Evolutionary conservation across 2,888 invertebrate genomes (phyloP).

Genomic region (Proisotoma minuta): DNA sequence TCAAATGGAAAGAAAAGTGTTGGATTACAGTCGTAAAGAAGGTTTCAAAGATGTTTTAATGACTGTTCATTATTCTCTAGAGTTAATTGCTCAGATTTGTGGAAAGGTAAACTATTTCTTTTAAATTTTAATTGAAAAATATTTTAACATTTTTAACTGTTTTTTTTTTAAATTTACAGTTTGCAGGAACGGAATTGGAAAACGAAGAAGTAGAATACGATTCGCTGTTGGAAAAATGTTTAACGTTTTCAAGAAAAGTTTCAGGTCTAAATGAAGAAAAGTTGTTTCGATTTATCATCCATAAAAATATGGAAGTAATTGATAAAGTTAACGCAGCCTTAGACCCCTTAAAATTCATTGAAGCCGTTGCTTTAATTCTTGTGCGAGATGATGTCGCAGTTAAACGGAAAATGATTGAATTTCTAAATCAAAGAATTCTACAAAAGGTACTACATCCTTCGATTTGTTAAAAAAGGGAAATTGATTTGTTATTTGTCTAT

Average conservation of each 20-base stretch:
- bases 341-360: constrained; percentile 38
- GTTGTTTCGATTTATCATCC: constrained; percentile 37
- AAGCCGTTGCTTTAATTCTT: constrained; percentile 31
- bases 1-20: constrained; percentile 33
- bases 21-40: constrained; percentile 44
- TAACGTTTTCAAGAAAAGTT: constrained; percentile 35
- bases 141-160: too few species aligned
- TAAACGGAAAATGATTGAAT: constrained; percentile 44
- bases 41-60: constrained; percentile 38
- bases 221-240: constrained; percentile 35
- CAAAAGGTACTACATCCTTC: constrained; percentile 33
- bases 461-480: not conserved
- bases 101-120: constrained; percentile 37
- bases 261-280: constrained; percentile 38
- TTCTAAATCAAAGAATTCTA: constrained; percentile 42
- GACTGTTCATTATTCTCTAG: constrained; percentile 40
- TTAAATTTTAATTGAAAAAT: not conserved
- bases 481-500: not conserved
- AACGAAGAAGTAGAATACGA: constrained; percentile 32
- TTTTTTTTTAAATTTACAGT: constrained; percentile 22
- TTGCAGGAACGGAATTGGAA: constrained; percentile 18
- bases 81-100: constrained; percentile 38
- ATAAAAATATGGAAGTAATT: constrained; percentile 43
- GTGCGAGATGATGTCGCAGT: constrained; percentile 34
- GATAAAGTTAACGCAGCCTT: constrained; percentile 42